Evolutionary conservation across 2,888 invertebrate species (phyloP).

Genomic region (Agrochola lota): DNA sequence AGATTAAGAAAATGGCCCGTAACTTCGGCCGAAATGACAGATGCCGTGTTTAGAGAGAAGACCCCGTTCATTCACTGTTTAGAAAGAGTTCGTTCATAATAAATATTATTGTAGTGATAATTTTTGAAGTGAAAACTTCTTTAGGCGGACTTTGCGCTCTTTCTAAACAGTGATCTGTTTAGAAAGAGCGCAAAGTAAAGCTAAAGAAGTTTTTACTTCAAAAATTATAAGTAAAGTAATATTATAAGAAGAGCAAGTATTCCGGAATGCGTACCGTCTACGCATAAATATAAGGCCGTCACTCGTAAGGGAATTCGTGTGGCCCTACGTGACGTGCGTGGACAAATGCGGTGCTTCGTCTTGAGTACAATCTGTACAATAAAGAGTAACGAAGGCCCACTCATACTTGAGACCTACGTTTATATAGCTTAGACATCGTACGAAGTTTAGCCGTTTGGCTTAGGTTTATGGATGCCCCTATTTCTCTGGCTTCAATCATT

Average conservation of each 20-base stretch:
- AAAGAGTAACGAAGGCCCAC: conserved; percentile 41
- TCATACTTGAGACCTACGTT: not conserved
- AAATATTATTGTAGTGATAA: no score
- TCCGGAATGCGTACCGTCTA: conserved; percentile 64
- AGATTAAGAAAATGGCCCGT: no score
- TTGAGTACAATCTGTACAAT: not conserved
- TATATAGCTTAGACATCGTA: not conserved
- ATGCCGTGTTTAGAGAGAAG: no score
- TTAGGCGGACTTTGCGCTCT: no score
- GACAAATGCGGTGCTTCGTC: conserved; percentile 40
- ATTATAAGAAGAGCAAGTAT: conserved; percentile 54
- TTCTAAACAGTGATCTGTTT: no score
- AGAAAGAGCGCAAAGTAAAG: not conserved
- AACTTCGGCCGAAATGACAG: no score
- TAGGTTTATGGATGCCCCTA: not conserved
- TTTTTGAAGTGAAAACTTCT: no score
- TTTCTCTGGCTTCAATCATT: not conserved
- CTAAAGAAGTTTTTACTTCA: not conserved
- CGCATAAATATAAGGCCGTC: conserved; percentile 65
- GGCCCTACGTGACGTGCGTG: conserved; percentile 63
- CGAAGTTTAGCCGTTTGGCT: conserved; percentile 2
- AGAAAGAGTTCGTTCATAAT: not conserved
- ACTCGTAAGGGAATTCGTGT: conserved; percentile 66
- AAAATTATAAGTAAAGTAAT: conserved; percentile 51
- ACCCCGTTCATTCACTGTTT: not conserved